Evolutionary conservation across 2,888 invertebrate species (phyloP), one percentile per base, ranked within the genome.

Genomic region (Erannis defoliaria): DNA sequence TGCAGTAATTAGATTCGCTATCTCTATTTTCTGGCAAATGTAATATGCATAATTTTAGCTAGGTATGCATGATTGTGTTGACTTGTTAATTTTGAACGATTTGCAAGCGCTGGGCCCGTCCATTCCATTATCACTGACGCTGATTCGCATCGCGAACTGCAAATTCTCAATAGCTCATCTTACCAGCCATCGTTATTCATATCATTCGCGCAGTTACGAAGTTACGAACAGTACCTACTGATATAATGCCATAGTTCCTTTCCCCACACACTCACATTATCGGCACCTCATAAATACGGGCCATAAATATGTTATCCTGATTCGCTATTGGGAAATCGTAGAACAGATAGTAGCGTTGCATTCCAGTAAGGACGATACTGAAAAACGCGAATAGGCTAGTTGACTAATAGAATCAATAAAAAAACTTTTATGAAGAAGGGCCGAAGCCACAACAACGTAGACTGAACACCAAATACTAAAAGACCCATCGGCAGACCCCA

Each of bases 291-390:
- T 64, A 67, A 66, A 67, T 70, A 68, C 61, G 53, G 40, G 26
- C 55, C 40, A 65, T 68, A 63, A 69, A 69, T 67, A 67, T 61
- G 58, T 59, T 71, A 67, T 67, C 53, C 46, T 55, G 40, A 54
- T 55, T 43, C 50, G 53, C 64, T 49, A 45, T 35, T 43, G 65
- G 66, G 55, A 45, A 59, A 59, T 59, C 50, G 38, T 46, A 51
- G 38, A 50, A 9, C 16, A 23, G 37, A 9, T 12, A 42, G 59
- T 61, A 33, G 16, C 46, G 14, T 12, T 31, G 18, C 5, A 14
- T 4, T 2, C 8, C 45, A 61, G 61, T 60, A 54, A 12, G 59
- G 58, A 33, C 37, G 12, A 18, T n/a, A 10, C 12, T 0, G 0
- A 1, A 21, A 42, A 19, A 21, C 12, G 2, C 1, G 6, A 6